Evolutionary conservation across 2,888 invertebrate species (phyloP), one percentile per base, ranked within the genome.

Genomic region (Schizaphis graminum): DNA sequence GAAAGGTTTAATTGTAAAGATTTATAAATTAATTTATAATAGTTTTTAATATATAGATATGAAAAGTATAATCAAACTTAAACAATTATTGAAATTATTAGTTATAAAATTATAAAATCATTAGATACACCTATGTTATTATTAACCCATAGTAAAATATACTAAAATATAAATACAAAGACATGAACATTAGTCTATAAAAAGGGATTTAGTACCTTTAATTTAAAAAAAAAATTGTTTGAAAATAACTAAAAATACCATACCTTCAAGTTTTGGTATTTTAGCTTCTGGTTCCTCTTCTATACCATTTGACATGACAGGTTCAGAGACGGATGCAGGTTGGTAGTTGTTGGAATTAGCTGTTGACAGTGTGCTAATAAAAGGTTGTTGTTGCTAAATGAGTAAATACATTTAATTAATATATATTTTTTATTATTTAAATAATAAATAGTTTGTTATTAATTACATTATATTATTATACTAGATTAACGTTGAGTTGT

Each of bases 201-300:
- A 57, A 86, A 56, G n/a, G 41, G 53, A 92, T 84, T 86, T 3
- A 77, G 77, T 77, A 93, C 77, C 77, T 44, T 88, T 92, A 49
- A 88, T 53, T 53, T 77, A 67, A 87, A 92, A 88, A 11, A 87
- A 92, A 87, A 47, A 28, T 87, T 57, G 26, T 53, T 67, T 53
- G 16, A 92, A 89, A 47, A 26, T 10, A 84, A 89, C 56, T 89
- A 84, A 84, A 89, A 89, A 93, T 93, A 90, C 93, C 35, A 94
- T 94, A 94, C 94, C 94, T 94, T 94, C 94, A 44, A n/a, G 94
- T 91, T 49, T 94, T 47, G 94, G 84, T 67, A 94, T 87, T 91
- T 94, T 94, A 86, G 94, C 57, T 41, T 86, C 86, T 53, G 94
- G 90, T 94, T 94, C 94, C 44, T 53, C 61, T 87, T 94, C 94